A percentile compares a stretch with the other conserved stretches of the same genome.
Conservation (phyloP, 2,888 invertebrate genomes). For the Drosophila siamana region DNA sequence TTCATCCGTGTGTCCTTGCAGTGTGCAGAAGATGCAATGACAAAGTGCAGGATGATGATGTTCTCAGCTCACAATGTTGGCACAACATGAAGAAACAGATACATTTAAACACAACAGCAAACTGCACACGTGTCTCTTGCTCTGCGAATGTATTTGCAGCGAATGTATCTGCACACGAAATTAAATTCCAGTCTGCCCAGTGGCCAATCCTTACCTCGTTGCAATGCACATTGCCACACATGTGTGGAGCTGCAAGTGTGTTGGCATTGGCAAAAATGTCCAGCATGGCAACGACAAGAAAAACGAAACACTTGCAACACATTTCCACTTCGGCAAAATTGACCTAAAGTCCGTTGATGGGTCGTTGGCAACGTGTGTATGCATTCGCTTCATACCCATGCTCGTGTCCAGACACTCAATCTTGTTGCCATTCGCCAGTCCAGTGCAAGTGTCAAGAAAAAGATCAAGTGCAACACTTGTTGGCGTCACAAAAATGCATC, state of each 20-base stretch:
- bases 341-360: conserved; percentile 17
- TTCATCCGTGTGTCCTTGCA: conserved; percentile 51
- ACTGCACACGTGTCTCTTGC: conserved; percentile 6
- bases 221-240: too few species aligned
- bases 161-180: conserved; percentile 73
- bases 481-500: conserved; percentile 74
- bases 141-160: conserved; percentile 49
- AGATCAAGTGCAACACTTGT: conserved; percentile 80
- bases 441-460: conserved; percentile 65
- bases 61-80: conserved; percentile 49
- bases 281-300: conserved; percentile 31
- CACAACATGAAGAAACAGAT: conserved; percentile 31
- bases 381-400: conserved; percentile 6
- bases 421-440: conserved; percentile 35
- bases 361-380: conserved; percentile 8
- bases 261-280: conserved; percentile 45
- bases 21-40: conserved; percentile 43
- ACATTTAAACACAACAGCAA: conserved; percentile 16
- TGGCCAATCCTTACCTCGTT: conserved; percentile 54
- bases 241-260: conserved; percentile 37
- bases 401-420: conserved; percentile 60
- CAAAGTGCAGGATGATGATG: conserved; percentile 48
- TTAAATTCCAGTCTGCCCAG: conserved; percentile 68
- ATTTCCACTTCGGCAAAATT: conserved; percentile 38
- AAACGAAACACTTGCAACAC: conserved; percentile 8